Evolutionary conservation across 2,888 invertebrate genomes (phyloP).

Genomic region (Hofmannophila pseudospretella): DNA sequence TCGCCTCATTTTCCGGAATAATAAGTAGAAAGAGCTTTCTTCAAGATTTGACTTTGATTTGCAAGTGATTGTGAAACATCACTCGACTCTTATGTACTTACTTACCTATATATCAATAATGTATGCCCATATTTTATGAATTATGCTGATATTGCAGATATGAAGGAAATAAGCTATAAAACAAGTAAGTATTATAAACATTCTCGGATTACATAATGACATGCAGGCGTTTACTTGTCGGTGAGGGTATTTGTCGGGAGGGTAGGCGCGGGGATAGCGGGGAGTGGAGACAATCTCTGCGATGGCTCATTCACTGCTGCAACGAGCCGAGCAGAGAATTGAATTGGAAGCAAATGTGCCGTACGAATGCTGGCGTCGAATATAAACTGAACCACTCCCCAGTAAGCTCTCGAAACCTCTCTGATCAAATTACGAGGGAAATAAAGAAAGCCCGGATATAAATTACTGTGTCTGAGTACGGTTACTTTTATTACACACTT

Average conservation of each 20-base stretch:
- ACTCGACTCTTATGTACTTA: no score
- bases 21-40: no score
- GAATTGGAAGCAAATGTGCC: constrained; percentile 74
- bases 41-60: no score
- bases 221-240: constrained; percentile 32
- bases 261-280: constrained; percentile 12
- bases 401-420: constrained; percentile 36
- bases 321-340: constrained; percentile 69
- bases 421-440: constrained; percentile 46
- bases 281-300: constrained; percentile 55
- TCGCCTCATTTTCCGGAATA: no score
- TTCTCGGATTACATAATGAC: constrained; percentile 27
- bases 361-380: constrained; percentile 59
- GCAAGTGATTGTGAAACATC: no score
- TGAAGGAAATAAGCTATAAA: constrained; percentile 22
- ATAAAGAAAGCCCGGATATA: constrained; percentile 32
- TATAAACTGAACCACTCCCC: constrained; percentile 61
- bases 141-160: no score
- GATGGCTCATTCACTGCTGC: constrained; percentile 70
- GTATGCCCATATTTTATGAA: no score
- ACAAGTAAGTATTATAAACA: constrained; percentile 32
- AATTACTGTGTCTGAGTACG: constrained; percentile 18
- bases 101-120: no score
- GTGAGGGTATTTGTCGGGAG: constrained; percentile 29
- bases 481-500: not conserved